phyloP scores from a whole-genome alignment of 1,140 invertebrate species.

The Cyrtorhinus lividipennis region DNA sequence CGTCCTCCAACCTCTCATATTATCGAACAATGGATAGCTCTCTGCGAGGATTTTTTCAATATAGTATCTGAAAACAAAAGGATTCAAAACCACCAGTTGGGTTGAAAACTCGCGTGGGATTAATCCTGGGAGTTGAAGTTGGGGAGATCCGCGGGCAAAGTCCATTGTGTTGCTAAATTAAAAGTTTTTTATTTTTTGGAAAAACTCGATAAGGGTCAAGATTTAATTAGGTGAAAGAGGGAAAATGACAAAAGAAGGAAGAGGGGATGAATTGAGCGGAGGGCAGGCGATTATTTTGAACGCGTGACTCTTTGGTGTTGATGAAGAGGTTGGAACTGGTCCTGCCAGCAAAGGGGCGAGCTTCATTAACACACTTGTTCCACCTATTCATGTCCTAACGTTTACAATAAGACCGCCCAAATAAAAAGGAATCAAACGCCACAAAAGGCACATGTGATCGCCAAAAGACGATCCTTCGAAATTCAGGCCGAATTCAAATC shows the following conservation, averaged over 20 bases:
- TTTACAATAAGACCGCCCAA: too few species aligned
- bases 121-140: not conserved
- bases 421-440: too few species aligned
- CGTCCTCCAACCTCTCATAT: not conserved
- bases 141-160: not conserved
- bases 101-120: not conserved
- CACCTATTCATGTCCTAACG: too few species aligned
- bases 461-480: too few species aligned
- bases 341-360: not conserved
- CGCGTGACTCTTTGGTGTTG: not conserved
- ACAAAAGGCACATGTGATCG: too few species aligned
- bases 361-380: too few species aligned
- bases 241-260: not conserved
- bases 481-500: too few species aligned
- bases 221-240: slow-evolving; percentile 3
- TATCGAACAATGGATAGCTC: not conserved
- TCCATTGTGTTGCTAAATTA: not conserved
- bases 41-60: not conserved
- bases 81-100: not conserved
- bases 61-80: slow-evolving; percentile 9
- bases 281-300: not conserved
- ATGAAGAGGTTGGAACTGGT: not conserved
- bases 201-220: not conserved
- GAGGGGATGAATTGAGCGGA: not conserved
- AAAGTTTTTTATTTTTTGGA: not conserved